Percentiles rank a stretch among this genome's conserved stretches.
phyloP scores from a whole-genome alignment of 1,140 invertebrate genomes.

The Drosophila takahashii region DNA sequence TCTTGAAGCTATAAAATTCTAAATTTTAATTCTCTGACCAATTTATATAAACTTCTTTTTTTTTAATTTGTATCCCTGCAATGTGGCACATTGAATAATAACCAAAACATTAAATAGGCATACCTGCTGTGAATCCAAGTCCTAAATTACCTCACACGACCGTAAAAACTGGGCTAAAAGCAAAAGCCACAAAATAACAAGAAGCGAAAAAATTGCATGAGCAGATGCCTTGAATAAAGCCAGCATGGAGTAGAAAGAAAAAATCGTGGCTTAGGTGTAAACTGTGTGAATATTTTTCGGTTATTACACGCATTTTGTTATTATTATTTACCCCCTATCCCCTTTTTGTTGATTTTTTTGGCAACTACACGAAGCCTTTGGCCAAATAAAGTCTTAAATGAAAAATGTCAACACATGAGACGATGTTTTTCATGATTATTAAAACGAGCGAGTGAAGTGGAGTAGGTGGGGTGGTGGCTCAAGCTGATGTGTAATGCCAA shows the following conservation, averaged over 20 bases:
- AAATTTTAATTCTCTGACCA: not conserved
- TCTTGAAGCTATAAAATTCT: constrained; percentile 6
- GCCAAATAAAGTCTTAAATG: constrained; percentile 72
- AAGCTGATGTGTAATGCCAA: constrained; percentile 71
- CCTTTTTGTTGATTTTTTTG: constrained; percentile 28
- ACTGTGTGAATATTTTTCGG: constrained; percentile 77
- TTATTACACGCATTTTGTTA: constrained; percentile 74
- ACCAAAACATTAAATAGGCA: constrained; percentile 21
- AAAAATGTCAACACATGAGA: constrained; percentile 76
- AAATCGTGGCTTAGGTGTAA: constrained; percentile 52
- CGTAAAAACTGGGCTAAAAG: constrained; percentile 74
- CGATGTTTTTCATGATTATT: constrained; percentile 63
- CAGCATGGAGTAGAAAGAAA: constrained; percentile 11
- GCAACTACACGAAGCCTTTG: constrained; percentile 59
- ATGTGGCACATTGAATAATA: constrained; percentile 15
- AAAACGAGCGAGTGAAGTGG: constrained; percentile 56
- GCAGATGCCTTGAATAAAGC: constrained; percentile 26
- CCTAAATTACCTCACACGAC: constrained; percentile 39
- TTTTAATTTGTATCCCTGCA: constrained; percentile 21
- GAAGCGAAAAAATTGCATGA: constrained; percentile 35
- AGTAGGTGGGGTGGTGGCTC: constrained; percentile 29
- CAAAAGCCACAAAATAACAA: constrained; percentile 54
- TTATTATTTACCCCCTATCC: constrained; percentile 27
- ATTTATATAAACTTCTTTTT: constrained; percentile 12
- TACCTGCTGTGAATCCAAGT: constrained; percentile 8